These are phyloP conservation scores for Drosophila limbata DNA, from an alignment of 2,888 invertebrate species.

Conservation along the genomic window DNA sequence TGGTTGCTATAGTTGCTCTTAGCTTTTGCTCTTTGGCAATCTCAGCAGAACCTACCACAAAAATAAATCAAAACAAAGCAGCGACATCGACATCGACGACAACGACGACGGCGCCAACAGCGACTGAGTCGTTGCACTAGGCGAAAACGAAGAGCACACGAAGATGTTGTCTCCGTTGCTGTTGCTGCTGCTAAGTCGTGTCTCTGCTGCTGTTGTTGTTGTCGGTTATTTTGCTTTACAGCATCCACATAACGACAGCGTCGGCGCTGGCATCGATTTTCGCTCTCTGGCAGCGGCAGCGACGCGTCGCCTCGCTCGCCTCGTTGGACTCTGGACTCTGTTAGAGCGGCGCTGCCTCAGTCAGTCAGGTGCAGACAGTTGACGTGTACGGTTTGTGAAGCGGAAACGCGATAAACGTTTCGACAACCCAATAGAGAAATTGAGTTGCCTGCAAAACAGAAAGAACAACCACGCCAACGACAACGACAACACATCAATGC, in stretches of 20 bases:
- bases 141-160: slow-evolving; percentile 45
- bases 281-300: slow-evolving; percentile 26
- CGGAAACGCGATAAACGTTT: slow-evolving; percentile 66
- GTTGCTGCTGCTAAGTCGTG: not conserved
- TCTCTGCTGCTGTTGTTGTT: slow-evolving; percentile 9
- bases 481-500: slow-evolving; percentile 25
- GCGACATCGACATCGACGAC: slow-evolving; percentile 14
- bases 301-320: slow-evolving; percentile 14
- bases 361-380: slow-evolving; percentile 85
- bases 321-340: slow-evolving; percentile 16
- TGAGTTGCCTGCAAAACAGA: slow-evolving; percentile 55
- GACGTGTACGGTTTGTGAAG: slow-evolving; percentile 83
- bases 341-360: slow-evolving; percentile 39
- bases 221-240: slow-evolving; percentile 40
- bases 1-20: slow-evolving; percentile 49
- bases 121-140: slow-evolving; percentile 24
- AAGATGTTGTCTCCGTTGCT: slow-evolving; percentile 43
- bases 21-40: slow-evolving; percentile 63
- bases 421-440: slow-evolving; percentile 29
- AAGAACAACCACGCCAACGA: slow-evolving; percentile 19
- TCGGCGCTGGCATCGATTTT: slow-evolving; percentile 61
- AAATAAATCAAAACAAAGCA: slow-evolving; percentile 75
- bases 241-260: slow-evolving; percentile 55
- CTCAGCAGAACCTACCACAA: slow-evolving; percentile 76
- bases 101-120: slow-evolving; percentile 9